These are phyloP conservation scores for Microcebus griseorufus DNA, from an alignment of 2,113 vertebrate species.

Conservation along the genomic window DNA sequence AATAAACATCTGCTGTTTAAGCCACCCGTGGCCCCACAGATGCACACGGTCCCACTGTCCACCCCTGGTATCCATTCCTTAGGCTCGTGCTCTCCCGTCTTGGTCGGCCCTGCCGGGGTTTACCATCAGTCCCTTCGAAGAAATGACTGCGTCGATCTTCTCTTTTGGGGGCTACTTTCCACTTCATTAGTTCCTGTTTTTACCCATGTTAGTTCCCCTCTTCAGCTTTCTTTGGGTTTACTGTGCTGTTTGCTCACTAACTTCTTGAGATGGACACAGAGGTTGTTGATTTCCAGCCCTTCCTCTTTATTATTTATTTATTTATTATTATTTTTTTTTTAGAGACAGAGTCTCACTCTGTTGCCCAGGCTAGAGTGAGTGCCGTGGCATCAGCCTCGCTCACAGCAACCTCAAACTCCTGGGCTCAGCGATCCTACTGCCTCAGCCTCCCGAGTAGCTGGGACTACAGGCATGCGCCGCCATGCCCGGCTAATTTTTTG, in stretches of 20 bases:
- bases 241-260: background rate
- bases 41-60: background rate
- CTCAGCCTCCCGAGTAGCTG: too few species aligned
- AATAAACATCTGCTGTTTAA: background rate
- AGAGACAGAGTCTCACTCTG: too few species aligned
- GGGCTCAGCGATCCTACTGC: too few species aligned
- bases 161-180: background rate
- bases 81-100: background rate
- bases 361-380: too few species aligned
- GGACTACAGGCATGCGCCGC: too few species aligned
- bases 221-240: too few species aligned
- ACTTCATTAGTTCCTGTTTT: background rate
- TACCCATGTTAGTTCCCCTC: too few species aligned
- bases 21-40: background rate
- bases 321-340: too few species aligned
- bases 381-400: too few species aligned
- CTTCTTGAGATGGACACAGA: background rate
- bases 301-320: background rate
- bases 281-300: accelerated
- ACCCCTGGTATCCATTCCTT: background rate
- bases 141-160: background rate
- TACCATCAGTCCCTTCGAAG: background rate
- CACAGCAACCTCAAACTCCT: too few species aligned
- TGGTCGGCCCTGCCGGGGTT: background rate
- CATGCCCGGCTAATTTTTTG: too few species aligned